Evolutionary conservation across 1,140 invertebrate species (phyloP), one percentile per base, ranked within the genome.

Genomic region (Chymomyza costata): DNA sequence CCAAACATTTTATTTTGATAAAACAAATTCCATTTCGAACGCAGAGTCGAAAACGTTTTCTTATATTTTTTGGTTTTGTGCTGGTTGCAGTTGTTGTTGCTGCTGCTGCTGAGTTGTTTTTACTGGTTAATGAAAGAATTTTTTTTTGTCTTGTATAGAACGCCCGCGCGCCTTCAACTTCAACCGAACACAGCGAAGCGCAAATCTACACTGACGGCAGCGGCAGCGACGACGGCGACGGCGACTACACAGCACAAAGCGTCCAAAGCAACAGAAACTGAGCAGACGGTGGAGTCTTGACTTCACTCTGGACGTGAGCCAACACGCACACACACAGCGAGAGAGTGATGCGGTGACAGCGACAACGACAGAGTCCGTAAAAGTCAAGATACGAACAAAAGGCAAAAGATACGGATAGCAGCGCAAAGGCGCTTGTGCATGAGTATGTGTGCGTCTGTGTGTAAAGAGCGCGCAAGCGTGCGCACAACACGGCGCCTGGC

Each of bases 201-300:
- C 70, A 68, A 82, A 82, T 78, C 60, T 83, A 84, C 80, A 83
- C 80, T 85, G 80, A 82, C 51, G 52, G 64, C 69, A 73, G 65
- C 54, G 51, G 32, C 61, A 64, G 62, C 67, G 39, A 61, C 48
- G 44, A 45, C 52, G 39, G 34, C 64, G 35, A 57, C 57, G 51
- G 45, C 50, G 39, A 34, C 56, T 40, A 32, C 41, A 44, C 17
- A 25, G 43, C 17, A 39, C 49, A 54, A 47, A 21, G 49, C n/a
- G n/a, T n/a, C 28, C 46, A 16, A 46, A 51, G 32, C 18, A 55
- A 38, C 40, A 52, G 34, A 37, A 46, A 34, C 51, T 39, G 50
- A 41, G 18, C 28, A 21, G 41, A 17, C 58, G 56, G 58, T 78
- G 73, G 65, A 70, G 64, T 63, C 57, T 41, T 35, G 5, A 37